Evolutionary conservation across 2,888 invertebrate species (phyloP).

Genomic region (Camponotus fellah): DNA sequence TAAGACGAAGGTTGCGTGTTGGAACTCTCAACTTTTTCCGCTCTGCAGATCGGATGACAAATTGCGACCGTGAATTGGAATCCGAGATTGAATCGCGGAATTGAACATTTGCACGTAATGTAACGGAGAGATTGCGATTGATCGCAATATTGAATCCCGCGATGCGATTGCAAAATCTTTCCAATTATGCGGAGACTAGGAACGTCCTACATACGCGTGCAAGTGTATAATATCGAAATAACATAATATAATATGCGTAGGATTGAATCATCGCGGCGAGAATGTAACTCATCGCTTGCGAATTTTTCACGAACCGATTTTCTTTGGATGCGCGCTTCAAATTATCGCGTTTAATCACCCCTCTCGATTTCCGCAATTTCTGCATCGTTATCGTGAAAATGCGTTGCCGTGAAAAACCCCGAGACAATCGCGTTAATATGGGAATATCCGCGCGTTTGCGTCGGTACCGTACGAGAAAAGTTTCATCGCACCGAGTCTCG

Average conservation of each 20-base stretch:
- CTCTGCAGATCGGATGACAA: background rate
- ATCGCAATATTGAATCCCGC: constrained; percentile 36
- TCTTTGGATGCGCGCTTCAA: background rate
- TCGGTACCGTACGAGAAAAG: background rate
- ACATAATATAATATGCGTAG: background rate
- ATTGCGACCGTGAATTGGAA: constrained; percentile 20
- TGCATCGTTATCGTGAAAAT: too few relatives aligned
- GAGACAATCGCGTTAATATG: background rate
- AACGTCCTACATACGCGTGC: constrained; percentile 6
- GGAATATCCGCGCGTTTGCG: background rate
- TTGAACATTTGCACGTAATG: constrained; percentile 23
- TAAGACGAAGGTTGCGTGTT: background rate
- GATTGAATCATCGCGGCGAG: constrained; percentile 10
- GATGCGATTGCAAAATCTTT: constrained; percentile 31
- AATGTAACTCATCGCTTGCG: background rate
- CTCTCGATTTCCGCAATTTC: background rate
- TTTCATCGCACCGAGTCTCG: constrained; percentile 17
- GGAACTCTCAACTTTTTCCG: background rate
- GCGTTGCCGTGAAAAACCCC: too few relatives aligned
- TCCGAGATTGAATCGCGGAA: constrained; percentile 30
- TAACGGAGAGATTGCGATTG: constrained; percentile 24
- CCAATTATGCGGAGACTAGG: constrained; percentile 25
- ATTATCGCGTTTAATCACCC: constrained; percentile 12
- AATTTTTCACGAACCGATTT: constrained; percentile 6
- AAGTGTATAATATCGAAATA: background rate